phyloP scores from a whole-genome alignment of 2,888 invertebrate genomes.

The Sussaba pulchella region DNA sequence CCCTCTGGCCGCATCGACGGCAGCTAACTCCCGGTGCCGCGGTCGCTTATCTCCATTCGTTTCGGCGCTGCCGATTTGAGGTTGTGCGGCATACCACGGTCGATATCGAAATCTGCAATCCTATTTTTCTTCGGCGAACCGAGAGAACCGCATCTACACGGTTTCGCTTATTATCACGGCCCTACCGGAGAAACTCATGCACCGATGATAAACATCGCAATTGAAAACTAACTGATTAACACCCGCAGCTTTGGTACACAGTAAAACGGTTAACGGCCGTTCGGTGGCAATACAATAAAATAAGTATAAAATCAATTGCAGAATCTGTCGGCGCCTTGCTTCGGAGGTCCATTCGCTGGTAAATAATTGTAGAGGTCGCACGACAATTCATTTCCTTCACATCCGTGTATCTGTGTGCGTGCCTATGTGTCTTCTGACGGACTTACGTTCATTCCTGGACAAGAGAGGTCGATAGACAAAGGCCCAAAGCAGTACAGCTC shows the following conservation, averaged over 20 bases:
- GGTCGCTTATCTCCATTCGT: conserved; percentile 59
- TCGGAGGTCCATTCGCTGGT: conserved; percentile 11
- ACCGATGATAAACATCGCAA: neutral
- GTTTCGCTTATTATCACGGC: neutral
- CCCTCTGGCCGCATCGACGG: conserved; percentile 25
- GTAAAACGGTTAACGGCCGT: neutral
- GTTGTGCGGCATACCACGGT: no score
- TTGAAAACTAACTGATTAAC: neutral
- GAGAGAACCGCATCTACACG: neutral
- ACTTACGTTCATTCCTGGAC: conserved; percentile 25
- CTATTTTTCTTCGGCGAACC: no score
- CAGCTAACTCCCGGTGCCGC: conserved; percentile 42
- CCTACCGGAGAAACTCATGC: neutral
- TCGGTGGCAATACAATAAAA: conserved; percentile 31
- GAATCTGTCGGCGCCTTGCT: conserved; percentile 32
- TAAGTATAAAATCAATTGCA: conserved; percentile 39
- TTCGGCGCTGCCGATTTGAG: conserved; percentile 53
- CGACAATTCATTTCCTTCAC: conserved; percentile 18
- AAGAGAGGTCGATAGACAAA: conserved; percentile 42
- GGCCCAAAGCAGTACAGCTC: conserved; percentile 22
- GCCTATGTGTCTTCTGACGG: no score
- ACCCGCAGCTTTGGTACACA: neutral
- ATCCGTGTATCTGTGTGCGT: conserved; percentile 24
- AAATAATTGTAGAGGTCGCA: conserved; percentile 34
- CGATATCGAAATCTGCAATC: no score